These are phyloP conservation scores for Guaruba guarouba DNA, from an alignment of 2,113 vertebrate genomes.

Conservation along the genomic window DNA sequence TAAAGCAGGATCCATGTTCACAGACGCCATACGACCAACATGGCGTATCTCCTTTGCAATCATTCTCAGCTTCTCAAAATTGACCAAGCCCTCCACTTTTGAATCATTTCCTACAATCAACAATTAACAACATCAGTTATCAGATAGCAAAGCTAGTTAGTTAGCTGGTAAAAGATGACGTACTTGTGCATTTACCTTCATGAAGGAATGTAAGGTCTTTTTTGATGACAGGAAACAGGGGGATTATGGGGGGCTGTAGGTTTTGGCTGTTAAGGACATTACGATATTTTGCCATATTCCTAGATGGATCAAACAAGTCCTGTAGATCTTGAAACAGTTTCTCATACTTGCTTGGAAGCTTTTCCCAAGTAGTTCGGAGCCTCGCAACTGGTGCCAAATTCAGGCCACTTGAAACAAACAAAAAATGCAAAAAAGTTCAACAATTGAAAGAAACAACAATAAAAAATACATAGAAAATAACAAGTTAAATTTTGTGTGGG, in stretches of 20 bases:
- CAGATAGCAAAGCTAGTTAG: not conserved
- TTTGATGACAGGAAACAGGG: conserved; percentile 97
- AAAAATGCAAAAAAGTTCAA: not conserved
- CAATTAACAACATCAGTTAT: not conserved
- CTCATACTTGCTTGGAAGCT: conserved; percentile 97
- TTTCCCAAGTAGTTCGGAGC: conserved; percentile 97
- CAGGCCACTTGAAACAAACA: conserved; percentile 81
- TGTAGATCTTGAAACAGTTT: conserved; percentile 97
- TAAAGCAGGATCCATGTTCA: conserved; percentile 97
- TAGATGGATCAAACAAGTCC: conserved; percentile 97
- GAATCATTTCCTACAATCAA: conserved; percentile 89
- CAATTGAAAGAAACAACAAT: not conserved
- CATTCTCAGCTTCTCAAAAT: conserved; percentile 99
- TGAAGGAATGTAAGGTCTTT: conserved; percentile 99
- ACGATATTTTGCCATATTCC: conserved; percentile 98
- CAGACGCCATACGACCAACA: conserved; percentile 95
- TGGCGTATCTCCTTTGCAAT: conserved; percentile 98
- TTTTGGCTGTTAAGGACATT: conserved; percentile 97
- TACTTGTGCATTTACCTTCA: conserved; percentile 80
- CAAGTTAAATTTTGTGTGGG: not conserved
- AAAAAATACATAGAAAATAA: not conserved
- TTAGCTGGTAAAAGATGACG: not conserved
- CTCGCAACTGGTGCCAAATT: conserved; percentile 95
- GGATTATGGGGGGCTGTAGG: conserved; percentile 95
- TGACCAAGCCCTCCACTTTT: conserved; percentile 95